phyloP scores from a whole-genome alignment of 2,888 invertebrate genomes.

The Malachius bipustulatus region DNA sequence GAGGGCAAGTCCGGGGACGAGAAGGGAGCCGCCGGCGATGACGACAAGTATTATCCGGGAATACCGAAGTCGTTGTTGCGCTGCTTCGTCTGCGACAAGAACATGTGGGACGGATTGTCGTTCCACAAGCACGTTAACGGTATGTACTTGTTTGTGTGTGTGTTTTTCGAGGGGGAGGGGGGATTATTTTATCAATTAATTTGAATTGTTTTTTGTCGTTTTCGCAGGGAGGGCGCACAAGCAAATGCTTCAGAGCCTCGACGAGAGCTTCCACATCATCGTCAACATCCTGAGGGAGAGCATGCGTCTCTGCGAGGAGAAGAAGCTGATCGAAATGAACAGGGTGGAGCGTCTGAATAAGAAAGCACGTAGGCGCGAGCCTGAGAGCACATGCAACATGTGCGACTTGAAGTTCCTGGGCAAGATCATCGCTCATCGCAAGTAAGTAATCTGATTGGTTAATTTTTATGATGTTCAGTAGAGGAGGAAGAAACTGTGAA shows the following conservation, averaged over 20 bases:
- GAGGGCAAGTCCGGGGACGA: conserved; percentile 23
- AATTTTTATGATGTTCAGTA: too few relatives aligned
- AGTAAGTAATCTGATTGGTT: too few relatives aligned
- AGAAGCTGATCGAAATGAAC: conserved; percentile 50
- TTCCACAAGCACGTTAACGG: conserved; percentile 68
- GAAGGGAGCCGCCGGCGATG: conserved; percentile 18
- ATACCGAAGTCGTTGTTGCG: conserved; percentile 55
- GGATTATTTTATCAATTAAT: too few relatives aligned
- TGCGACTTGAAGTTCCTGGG: conserved; percentile 74
- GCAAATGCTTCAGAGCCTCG: conserved; percentile 63
- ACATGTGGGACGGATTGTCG: conserved; percentile 66
- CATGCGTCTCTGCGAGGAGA: conserved; percentile 62
- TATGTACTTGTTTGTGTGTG: too few relatives aligned
- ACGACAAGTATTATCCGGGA: conserved; percentile 42
- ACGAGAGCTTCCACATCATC: conserved; percentile 62
- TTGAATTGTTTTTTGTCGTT: too few relatives aligned
- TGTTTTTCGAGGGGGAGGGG: too few relatives aligned
- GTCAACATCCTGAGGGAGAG: conserved; percentile 71
- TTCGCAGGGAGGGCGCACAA: conserved; percentile 52
- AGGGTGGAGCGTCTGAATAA: conserved; percentile 66
- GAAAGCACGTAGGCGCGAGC: conserved; percentile 41
- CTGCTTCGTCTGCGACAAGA: conserved; percentile 77
- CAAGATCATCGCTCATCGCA: conserved; percentile 68
- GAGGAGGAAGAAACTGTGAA: too few relatives aligned
- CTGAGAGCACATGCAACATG: conserved; percentile 67